Percentiles rank a stretch among this genome's conserved stretches.
phyloP scores from a whole-genome alignment of 2,113 vertebrate genomes.

The Saimiri boliviensis region DNA sequence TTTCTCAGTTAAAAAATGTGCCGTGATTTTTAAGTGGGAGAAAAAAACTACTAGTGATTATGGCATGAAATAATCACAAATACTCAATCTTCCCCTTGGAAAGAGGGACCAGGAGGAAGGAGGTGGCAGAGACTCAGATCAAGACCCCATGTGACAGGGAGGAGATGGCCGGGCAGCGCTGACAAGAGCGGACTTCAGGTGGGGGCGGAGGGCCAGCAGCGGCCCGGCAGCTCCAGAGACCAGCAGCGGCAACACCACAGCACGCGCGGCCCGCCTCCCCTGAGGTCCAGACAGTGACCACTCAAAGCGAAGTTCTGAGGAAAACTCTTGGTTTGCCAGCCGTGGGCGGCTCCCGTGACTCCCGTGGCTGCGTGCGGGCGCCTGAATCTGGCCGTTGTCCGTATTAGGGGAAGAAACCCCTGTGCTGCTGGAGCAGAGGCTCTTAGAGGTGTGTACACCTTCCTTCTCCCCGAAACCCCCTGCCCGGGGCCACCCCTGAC shows the following conservation, averaged over 20 bases:
- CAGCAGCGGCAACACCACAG: background rate
- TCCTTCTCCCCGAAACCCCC: background rate
- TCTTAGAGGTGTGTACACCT: background rate
- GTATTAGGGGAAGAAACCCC: accelerated
- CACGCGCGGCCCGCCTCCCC: background rate
- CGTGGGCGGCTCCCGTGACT: background rate
- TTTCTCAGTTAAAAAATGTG: background rate
- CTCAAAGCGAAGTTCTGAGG: background rate
- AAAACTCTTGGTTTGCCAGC: background rate
- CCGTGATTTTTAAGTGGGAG: constrained; percentile 35
- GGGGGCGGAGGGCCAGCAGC: background rate
- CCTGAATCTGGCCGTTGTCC: background rate
- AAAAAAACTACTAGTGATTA: background rate
- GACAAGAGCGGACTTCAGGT: background rate
- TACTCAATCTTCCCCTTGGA: constrained; percentile 14
- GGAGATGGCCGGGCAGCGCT: background rate
- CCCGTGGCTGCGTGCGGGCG: accelerated
- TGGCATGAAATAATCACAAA: constrained; percentile 11
- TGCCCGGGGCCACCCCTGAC: background rate
- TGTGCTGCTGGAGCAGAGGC: background rate
- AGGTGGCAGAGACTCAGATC: background rate
- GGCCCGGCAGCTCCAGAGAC: background rate
- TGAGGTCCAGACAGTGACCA: background rate
- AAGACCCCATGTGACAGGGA: background rate
- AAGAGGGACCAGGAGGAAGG: background rate